These are phyloP conservation scores for Lottia scabra DNA, from an alignment of 2,888 invertebrate genomes.

Conservation along the genomic window DNA sequence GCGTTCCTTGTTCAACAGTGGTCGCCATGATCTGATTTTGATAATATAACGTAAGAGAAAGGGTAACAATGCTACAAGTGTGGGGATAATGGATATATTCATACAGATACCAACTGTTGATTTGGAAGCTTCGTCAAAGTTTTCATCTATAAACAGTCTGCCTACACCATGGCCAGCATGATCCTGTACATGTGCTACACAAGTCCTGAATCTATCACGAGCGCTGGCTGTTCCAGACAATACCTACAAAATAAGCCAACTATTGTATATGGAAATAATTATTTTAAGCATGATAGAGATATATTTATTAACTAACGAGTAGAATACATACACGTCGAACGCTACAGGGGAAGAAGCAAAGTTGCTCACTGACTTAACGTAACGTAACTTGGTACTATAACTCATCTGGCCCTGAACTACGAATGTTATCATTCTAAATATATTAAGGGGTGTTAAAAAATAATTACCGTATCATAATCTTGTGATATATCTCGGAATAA, in stretches of 20 bases:
- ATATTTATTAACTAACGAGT: too few species aligned
- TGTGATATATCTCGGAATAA: constrained; percentile 87
- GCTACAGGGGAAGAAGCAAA: too few species aligned
- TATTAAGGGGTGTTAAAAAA: not conserved
- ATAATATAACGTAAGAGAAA: too few species aligned
- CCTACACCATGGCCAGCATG: constrained; percentile 91
- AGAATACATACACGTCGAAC: too few species aligned
- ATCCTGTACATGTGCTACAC: constrained; percentile 87
- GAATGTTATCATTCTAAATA: too few species aligned
- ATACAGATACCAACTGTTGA: constrained; percentile 62
- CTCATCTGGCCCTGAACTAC: too few species aligned
- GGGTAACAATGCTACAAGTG: too few species aligned
- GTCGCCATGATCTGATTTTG: not conserved
- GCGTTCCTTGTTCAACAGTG: too few species aligned
- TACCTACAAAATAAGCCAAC: constrained; percentile 46
- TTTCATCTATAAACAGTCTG: constrained; percentile 87
- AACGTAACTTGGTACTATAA: too few species aligned
- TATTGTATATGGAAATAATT: too few species aligned
- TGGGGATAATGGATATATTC: not conserved
- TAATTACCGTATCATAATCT: constrained; percentile 74
- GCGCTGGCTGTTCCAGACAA: constrained; percentile 69
- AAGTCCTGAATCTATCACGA: constrained; percentile 89
- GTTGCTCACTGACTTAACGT: too few species aligned
- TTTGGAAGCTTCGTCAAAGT: constrained; percentile 89
- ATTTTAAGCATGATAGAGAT: too few species aligned